phyloP scores from a whole-genome alignment of 2,113 vertebrate species.

The Chionodraco myersi region DNA sequence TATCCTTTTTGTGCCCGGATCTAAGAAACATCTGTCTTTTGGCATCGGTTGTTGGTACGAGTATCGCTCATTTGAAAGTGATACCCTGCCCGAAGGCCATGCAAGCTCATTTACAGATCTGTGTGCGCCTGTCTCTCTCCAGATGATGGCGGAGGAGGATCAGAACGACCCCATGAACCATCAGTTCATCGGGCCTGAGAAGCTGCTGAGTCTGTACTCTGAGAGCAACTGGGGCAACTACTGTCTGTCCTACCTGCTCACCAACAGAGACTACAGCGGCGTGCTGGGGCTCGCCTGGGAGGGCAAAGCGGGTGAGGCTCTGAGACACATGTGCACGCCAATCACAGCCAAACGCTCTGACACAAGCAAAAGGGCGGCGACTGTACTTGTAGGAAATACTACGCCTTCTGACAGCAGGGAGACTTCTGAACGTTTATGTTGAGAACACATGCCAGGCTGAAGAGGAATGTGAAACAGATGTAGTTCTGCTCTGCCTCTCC shows the following conservation, averaged over 20 bases:
- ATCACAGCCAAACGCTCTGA: not conserved
- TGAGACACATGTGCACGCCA: not conserved
- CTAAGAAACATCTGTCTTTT: no score
- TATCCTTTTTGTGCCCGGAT: no score
- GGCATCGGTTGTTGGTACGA: no score
- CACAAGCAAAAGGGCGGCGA: no score
- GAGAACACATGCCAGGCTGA: not conserved
- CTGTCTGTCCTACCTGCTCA: slow-evolving; percentile 87
- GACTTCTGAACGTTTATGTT: not conserved
- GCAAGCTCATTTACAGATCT: not conserved
- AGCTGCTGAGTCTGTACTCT: slow-evolving; percentile 84
- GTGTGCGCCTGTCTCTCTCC: slow-evolving; percentile 1
- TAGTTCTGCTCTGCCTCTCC: not conserved
- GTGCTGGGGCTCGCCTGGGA: slow-evolving; percentile 87
- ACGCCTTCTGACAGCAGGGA: not conserved
- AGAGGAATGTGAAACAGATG: not conserved
- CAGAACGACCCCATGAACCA: slow-evolving; percentile 66
- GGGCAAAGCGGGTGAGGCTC: slow-evolving; percentile 81
- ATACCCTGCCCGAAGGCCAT: not conserved
- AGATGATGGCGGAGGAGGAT: slow-evolving; percentile 80
- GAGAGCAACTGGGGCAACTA: slow-evolving; percentile 83
- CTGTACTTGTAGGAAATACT: no score
- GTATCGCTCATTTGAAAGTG: not conserved
- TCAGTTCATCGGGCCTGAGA: slow-evolving; percentile 83
- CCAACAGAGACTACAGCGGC: slow-evolving; percentile 86